These are phyloP conservation scores for Centropristis striata DNA, from an alignment of 2,113 vertebrate species.

Conservation along the genomic window DNA sequence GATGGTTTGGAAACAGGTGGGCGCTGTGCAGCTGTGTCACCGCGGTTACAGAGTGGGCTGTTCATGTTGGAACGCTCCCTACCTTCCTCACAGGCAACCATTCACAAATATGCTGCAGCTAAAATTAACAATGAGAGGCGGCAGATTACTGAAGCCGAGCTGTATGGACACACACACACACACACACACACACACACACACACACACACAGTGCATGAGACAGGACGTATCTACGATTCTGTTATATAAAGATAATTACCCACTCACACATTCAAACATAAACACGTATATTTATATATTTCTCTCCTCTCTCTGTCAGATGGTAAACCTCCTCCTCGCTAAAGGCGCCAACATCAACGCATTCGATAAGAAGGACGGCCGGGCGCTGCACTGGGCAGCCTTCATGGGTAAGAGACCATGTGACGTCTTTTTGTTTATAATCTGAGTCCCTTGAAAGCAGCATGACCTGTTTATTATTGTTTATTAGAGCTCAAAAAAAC, in stretches of 20 bases:
- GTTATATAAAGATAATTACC: no score
- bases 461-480: no score
- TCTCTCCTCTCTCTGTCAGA: slow-evolving; percentile 82
- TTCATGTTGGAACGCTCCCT: slow-evolving; percentile 14
- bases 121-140: slow-evolving; percentile 49
- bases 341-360: slow-evolving; percentile 99
- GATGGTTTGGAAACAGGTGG: slow-evolving; percentile 44
- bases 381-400: slow-evolving; percentile 96
- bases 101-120: slow-evolving; percentile 47
- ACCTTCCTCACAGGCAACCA: background rate
- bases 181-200: background rate
- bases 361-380: slow-evolving; percentile 97
- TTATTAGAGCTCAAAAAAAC: background rate
- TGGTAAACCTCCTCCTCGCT: slow-evolving; percentile 94
- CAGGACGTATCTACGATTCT: no score
- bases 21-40: slow-evolving; percentile 39
- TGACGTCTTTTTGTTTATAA: no score
- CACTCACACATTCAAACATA: background rate
- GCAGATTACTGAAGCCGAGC: slow-evolving; percentile 18
- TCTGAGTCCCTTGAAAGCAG: background rate
- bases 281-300: slow-evolving; percentile 21
- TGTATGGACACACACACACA: slow-evolving; percentile 15
- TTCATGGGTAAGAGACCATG: slow-evolving; percentile 94
- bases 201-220: slow-evolving; percentile 1
- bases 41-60: slow-evolving; percentile 35